Base-by-base conservation (phyloP, 2,888 invertebrate genomes). In the Brachypalpus laphriformis region DNA sequence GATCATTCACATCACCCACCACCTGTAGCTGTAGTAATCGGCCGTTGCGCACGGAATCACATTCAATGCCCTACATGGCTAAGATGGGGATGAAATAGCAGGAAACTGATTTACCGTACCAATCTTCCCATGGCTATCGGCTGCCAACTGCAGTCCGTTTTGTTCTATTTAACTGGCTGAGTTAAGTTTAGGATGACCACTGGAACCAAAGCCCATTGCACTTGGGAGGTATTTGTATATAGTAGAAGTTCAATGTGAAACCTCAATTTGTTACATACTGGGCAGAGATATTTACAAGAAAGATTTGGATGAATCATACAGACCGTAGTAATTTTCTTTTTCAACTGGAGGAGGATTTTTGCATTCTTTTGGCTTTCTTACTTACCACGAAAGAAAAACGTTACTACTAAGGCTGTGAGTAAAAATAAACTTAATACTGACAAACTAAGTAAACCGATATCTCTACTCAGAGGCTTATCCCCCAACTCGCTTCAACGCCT, bases 81-180 rank as follows among this genome's bases (percentile, higher is more conserved):
- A 51, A 16, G 37, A 65, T 40, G 68, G 59, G 77, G 77, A 68
- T 72, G 72, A 54, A 82, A 72, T 72, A 61, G 54, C 59, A 66
- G 40, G 49, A 40, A 82, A 66, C 71, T 72, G 72, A 72, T 77
- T 72, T 66, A 82, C 72, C 54, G 77, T 72, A 77, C 57, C 75
- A 83, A 70, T 51, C 63, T 83, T 83, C 70, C 70, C 83, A 78
- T 68, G 72, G 37, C 54, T 68, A 70, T 81, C 54, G 57, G 14
- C 59, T 70, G 57, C 61, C 40, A 70, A 8, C 16, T 59, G 25
- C 20, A 68, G 31, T 49, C 22, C 51, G 31, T 72, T 77, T 51
- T 66, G 51, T 63, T 82, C 45, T 59, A 66, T 76, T 65, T 59
- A 75, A 57, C 7, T 37, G 11, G n/a, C 1, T 47, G 22, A 6